A percentile compares a stretch with the other conserved stretches of the same genome.
These are phyloP conservation scores for Podarcis siculus DNA, from an alignment of 2,797 vertebrate genomes.

Conservation along the genomic window DNA sequence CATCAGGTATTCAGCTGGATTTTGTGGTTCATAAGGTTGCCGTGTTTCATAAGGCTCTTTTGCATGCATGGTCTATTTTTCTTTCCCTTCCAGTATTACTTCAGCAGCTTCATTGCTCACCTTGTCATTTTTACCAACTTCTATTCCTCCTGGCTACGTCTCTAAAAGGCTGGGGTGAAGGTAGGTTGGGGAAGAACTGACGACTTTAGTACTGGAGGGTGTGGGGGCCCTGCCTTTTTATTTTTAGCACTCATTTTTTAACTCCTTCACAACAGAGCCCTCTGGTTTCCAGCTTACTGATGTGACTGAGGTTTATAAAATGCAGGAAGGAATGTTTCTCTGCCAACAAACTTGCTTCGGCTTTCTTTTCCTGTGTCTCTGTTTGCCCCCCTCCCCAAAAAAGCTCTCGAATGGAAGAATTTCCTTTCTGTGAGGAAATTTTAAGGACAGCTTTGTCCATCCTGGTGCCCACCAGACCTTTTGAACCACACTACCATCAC, in stretches of 20 bases:
- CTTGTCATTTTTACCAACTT: constrained; percentile 40
- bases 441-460: no score
- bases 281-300: background rate
- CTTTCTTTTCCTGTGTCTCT: background rate
- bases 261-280: background rate
- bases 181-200: background rate
- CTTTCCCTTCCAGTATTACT: background rate
- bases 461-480: no score
- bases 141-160: constrained; percentile 25
- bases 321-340: background rate
- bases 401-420: no score
- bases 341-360: background rate
- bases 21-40: constrained; percentile 26
- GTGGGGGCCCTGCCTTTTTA: background rate
- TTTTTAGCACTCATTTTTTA: constrained; percentile 13
- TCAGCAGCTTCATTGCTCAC: constrained; percentile 10
- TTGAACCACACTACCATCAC: no score
- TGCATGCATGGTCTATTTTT: constrained; percentile 19
- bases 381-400: background rate
- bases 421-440: no score
- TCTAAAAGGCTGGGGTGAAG: constrained; percentile 16
- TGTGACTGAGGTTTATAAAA: background rate
- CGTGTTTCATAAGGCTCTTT: constrained; percentile 36
- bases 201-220: background rate
- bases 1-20: constrained; percentile 16